Evolutionary conservation across 53 echinoderm and acorn worm genomes (phyloP), one percentile per base, ranked within the genome.

Genomic region (Hippasteria phrygiana): DNA sequence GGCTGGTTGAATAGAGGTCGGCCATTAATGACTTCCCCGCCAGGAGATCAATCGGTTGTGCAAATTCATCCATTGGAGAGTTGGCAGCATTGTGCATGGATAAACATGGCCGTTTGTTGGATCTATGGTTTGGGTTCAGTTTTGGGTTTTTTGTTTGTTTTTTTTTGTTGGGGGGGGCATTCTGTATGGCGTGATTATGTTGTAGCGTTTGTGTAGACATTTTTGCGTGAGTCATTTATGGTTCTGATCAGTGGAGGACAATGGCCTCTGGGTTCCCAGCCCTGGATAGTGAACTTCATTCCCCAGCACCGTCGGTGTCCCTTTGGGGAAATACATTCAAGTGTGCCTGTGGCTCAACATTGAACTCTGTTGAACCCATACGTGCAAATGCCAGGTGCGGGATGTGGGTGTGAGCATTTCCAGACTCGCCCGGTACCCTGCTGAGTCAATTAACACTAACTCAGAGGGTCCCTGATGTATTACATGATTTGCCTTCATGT

Each of bases 41-140:
- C 85, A 53, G 22, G 85, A 48, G 51, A 71, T 69, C 38, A 85
- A 36, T 85, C 71, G 69, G 40, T 85, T 85, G 85, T 70, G 85
- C 71, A 48, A 85, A 85, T 85, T 64, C 85, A 37, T 17, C 65
- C 42, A 43, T 39, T 20, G 0, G 5, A 9, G 82, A 37, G 38
- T 32, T n/a, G 16, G 82, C 37, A 78, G 37, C 12, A 56, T 7
- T 1, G 36, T 69, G 67, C 85, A 69, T 48, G 50, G 47, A 75
- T 17, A 75, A 48, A 32, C 75, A 75, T 33, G 31, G 48, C 27
- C 48, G 29, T 48, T 31, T 28, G 12, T 75, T 75, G 31, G 42
- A 73, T 73, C n/a, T n/a, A n/a, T 73, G 69, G 69, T 31, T n/a
- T n/a, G n/a, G 34, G 69, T 2, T 37, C 32, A 32, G 65, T 65